phyloP scores from a whole-genome alignment of 1,140 invertebrate genomes.

The Drosophila pseudoananassae region DNA sequence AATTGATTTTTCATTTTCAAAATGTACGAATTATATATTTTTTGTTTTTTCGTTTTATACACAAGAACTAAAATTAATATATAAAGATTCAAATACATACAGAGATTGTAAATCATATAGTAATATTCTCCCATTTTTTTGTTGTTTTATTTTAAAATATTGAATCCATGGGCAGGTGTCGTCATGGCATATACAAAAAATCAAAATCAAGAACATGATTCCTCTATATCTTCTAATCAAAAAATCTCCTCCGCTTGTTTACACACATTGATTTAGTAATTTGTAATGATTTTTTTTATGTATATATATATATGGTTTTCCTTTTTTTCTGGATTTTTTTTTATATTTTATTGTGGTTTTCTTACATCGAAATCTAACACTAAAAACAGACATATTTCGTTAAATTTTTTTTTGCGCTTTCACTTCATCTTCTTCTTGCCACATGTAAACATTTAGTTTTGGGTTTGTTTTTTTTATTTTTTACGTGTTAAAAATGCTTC shows the following conservation, averaged over 20 bases:
- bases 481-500: constrained; percentile 78
- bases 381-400: constrained; percentile 78
- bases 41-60: constrained; percentile 23
- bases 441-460: constrained; percentile 58
- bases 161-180: neutral
- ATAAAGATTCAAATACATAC: constrained; percentile 38
- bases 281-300: constrained; percentile 36
- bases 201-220: constrained; percentile 16
- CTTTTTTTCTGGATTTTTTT: constrained; percentile 22
- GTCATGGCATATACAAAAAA: constrained; percentile 7
- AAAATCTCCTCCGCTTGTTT: constrained; percentile 34
- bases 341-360: constrained; percentile 50
- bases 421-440: constrained; percentile 23
- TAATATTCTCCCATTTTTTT: neutral
- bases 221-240: constrained; percentile 11
- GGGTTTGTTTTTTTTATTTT: constrained; percentile 6
- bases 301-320: constrained; percentile 26
- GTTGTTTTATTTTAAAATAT: neutral
- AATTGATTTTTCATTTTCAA: constrained; percentile 10
- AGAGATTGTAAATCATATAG: constrained; percentile 12
- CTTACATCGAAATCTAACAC: constrained; percentile 70
- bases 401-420: constrained; percentile 47
- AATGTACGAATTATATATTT: constrained; percentile 5
- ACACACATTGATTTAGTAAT: constrained; percentile 41
- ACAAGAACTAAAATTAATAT: constrained; percentile 43